Conservation (phyloP, 2,888 invertebrate species). For the Ichneumoninae sp. region DNA sequence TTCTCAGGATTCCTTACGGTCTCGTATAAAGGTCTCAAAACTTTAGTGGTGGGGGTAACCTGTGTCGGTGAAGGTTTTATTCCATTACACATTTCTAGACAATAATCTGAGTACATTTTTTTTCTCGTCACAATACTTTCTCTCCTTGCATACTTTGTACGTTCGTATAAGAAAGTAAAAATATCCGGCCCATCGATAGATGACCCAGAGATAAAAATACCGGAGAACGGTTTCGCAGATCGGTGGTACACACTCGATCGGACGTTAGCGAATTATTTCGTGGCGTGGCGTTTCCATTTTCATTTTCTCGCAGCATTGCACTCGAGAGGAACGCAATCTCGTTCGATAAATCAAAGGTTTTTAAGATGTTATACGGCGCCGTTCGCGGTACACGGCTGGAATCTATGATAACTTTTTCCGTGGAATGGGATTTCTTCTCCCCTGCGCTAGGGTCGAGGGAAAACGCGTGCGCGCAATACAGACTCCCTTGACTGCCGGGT, state of each 20-base stretch:
- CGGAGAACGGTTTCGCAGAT: background rate
- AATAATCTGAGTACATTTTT: background rate
- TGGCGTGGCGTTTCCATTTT: slow-evolving; percentile 27
- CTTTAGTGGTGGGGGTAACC: too few species aligned
- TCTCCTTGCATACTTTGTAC: background rate
- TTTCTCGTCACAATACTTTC: background rate
- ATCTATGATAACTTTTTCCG: slow-evolving; percentile 40
- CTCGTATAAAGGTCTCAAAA: too few species aligned
- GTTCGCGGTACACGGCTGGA: slow-evolving; percentile 7
- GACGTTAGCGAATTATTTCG: background rate
- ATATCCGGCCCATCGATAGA: background rate
- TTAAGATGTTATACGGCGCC: slow-evolving; percentile 42
- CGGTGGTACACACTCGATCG: background rate
- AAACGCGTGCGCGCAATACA: slow-evolving; percentile 21
- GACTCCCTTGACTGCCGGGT: slow-evolving; percentile 10
- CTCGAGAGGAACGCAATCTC: slow-evolving; percentile 48
- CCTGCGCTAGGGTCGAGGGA: background rate
- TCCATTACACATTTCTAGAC: background rate
- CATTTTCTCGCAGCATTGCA: slow-evolving; percentile 30
- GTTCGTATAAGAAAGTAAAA: background rate
- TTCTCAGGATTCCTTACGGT: background rate
- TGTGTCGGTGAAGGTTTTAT: background rate
- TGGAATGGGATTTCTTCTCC: slow-evolving; percentile 4
- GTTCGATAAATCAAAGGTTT: slow-evolving; percentile 47
- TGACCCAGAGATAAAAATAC: background rate